Evolutionary conservation across 2,113 vertebrate genomes (phyloP).

Genomic region (Indicator indicator): DNA sequence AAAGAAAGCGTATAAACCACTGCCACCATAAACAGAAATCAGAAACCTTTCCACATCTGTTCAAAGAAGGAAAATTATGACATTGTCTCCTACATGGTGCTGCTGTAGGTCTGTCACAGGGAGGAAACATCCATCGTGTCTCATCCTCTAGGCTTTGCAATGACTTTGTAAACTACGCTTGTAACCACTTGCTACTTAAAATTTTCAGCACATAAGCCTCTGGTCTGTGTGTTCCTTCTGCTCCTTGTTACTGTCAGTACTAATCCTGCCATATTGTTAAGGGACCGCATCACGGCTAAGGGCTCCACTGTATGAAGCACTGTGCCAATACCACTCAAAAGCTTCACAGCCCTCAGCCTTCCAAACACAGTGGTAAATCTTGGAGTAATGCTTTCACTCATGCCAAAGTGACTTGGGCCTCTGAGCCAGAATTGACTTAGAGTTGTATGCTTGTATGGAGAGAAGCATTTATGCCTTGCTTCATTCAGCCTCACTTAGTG

Average conservation of each 20-base stretch:
- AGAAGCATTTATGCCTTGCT: not conserved
- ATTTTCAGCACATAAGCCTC: not conserved
- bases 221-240: not conserved
- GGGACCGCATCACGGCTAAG: not conserved
- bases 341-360: not conserved
- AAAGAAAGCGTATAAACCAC: not conserved
- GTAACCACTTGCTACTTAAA: not conserved
- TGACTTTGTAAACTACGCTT: not conserved
- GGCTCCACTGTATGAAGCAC: not conserved
- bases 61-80: not conserved
- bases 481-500: not conserved
- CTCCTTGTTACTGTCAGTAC: not conserved
- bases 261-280: not conserved
- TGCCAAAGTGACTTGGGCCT: not conserved
- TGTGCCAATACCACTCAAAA: not conserved
- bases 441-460: not conserved
- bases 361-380: not conserved
- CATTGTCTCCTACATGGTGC: not conserved
- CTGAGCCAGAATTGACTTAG: not conserved
- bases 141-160: not conserved
- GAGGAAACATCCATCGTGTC: not conserved
- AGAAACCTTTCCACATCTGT: not conserved
- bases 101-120: not conserved
- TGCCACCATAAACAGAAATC: not conserved
- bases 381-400: slow-evolving; percentile 8